These are phyloP conservation scores for Lepisosteus osseus DNA, from an alignment of 2,113 vertebrate genomes.

Conservation along the genomic window DNA sequence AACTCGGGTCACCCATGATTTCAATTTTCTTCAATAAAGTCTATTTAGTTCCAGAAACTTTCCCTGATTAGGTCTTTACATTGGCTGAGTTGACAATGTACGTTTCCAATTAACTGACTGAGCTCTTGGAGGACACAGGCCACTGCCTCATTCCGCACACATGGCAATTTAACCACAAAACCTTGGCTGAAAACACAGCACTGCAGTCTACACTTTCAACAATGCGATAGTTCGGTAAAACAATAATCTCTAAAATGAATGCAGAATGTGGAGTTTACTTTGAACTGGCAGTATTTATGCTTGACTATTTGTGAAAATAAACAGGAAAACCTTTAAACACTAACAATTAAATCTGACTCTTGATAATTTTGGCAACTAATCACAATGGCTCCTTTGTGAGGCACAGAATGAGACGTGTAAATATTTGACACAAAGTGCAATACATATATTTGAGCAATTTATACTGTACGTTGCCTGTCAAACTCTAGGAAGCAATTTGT, in stretches of 20 bases:
- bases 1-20: conserved; percentile 34
- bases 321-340: conserved; percentile 72
- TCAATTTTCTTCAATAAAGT: conserved; percentile 39
- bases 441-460: conserved; percentile 56
- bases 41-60: conserved; percentile 32
- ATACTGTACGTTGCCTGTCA: conserved; percentile 30
- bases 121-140: conserved; percentile 42
- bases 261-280: conserved; percentile 64
- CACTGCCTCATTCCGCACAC: conserved; percentile 51
- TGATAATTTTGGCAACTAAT: conserved; percentile 71
- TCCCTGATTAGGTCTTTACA: conserved; percentile 37
- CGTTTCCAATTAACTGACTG: conserved; percentile 50
- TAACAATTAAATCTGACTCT: conserved; percentile 73
- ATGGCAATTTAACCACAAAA: conserved; percentile 38
- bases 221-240: conserved; percentile 43
- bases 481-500: conserved; percentile 9
- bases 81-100: conserved; percentile 47
- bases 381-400: conserved; percentile 66
- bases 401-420: conserved; percentile 59
- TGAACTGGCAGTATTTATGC: conserved; percentile 73
- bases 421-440: conserved; percentile 73
- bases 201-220: conserved; percentile 42
- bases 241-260: conserved; percentile 57
- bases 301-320: conserved; percentile 71
- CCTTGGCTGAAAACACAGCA: conserved; percentile 41